Evolutionary conservation across 2,888 invertebrate genomes (phyloP), one percentile per base, ranked within the genome.

Genomic region (Megaustenia siamemsis): DNA sequence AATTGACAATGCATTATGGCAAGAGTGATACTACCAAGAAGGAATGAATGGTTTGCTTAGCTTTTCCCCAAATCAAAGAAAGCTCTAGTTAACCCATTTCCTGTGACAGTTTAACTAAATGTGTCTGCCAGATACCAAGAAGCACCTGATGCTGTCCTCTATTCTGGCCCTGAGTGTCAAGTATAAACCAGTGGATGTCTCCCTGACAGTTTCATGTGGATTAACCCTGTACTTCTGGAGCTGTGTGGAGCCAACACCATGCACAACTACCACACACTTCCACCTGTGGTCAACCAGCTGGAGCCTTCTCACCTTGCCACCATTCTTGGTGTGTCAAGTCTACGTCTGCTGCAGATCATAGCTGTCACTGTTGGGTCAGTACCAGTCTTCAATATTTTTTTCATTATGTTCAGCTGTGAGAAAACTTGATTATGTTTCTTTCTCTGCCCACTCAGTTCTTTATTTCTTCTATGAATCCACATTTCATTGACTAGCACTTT

Each of bases 141-240:
- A 94, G 82, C 94, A 95, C 75, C 90, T 95, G 77, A 92, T 95
- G 85, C 92, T 95, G 73, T 92, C 95, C 56, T 95, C 95, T 0
- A 93, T 95, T 15, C 95, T 95, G 91, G 95, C 95, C 5, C 91
- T 96, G 86, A 95, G 95, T 90, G 94, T 95, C 15, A 94, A 94
- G 86, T 96, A 95, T 90, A 94, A 95, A 87, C 94, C 95, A 0
- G 94, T 94, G 81, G 96, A 96, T 92, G 93, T 96, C 49, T 94
- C 94, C n/a, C 94, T 96, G 66, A 95, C 95, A 1, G 95, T 96
- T 15, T 95, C 95, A 28, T 95, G 95, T 90, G 95, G 95, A 60
- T 92, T 96, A 49, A 93, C 95, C 94, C 94, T 0, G 92, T 95
- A 18, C 92, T 96, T 66, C 94, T 93, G 87, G 90, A 92, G 43